Conservation (phyloP, 2,113 vertebrate species). For the Corythoichthys intestinalis region DNA sequence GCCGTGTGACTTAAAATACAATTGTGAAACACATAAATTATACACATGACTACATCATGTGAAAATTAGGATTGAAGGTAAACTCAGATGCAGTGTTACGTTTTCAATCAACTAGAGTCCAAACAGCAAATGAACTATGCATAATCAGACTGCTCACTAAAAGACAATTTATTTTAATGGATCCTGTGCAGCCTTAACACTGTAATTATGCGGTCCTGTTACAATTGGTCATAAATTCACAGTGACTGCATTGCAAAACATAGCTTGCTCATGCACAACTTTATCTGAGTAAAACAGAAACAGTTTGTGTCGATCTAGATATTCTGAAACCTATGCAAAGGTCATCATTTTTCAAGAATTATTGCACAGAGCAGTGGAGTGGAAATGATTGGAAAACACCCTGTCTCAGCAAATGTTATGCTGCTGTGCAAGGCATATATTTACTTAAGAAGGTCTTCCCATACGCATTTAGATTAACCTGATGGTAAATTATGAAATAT, state of each 20-base stretch:
- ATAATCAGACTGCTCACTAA: conserved; percentile 49
- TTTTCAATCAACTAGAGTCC: conserved; percentile 50
- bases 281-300: conserved; percentile 1
- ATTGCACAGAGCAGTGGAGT: conserved; percentile 37
- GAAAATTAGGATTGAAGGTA: conserved; percentile 18
- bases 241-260: conserved; percentile 13
- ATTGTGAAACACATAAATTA: neutral
- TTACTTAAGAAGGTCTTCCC: neutral
- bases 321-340: conserved; percentile 13
- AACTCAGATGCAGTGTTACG: conserved; percentile 32
- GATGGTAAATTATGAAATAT: neutral
- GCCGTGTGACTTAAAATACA: neutral
- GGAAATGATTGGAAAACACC: conserved; percentile 16
- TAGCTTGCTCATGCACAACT: neutral
- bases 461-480: neutral
- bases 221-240: conserved; percentile 64
- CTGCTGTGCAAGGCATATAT: neutral
- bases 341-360: conserved; percentile 20
- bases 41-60: conserved; percentile 7
- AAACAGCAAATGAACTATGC: conserved; percentile 62
- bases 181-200: conserved; percentile 54
- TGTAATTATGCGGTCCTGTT: conserved; percentile 74
- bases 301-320: neutral
- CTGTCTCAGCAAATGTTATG: conserved; percentile 9
- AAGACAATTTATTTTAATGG: conserved; percentile 74